Conservation (phyloP, 2,797 vertebrate genomes). For the Halcyon smyrnensis region DNA sequence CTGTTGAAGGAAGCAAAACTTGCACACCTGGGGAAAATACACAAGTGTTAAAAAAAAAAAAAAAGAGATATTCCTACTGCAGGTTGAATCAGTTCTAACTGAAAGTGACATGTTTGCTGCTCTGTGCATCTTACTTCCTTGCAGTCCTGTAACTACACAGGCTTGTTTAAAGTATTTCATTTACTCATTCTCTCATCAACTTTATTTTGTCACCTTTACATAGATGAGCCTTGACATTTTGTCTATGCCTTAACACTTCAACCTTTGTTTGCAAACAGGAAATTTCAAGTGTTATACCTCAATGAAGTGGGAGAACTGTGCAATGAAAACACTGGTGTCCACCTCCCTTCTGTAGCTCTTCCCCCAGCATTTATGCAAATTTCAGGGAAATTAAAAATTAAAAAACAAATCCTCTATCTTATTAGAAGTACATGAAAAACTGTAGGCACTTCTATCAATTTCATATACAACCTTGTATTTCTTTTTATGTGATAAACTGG, state of each 20-base stretch:
- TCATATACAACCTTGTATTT: neutral
- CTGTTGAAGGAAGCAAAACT: neutral
- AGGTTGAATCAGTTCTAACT: neutral
- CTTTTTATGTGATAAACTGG: neutral
- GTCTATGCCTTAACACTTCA: neutral
- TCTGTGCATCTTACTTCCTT: neutral
- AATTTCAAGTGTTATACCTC: neutral
- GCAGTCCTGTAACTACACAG: neutral
- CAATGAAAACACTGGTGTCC: neutral
- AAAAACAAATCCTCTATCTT: neutral
- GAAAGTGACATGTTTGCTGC: neutral
- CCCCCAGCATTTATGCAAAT: neutral
- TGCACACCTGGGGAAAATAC: conserved; percentile 63
- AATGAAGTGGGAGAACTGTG: neutral
- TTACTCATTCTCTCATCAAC: neutral
- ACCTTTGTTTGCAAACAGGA: neutral
- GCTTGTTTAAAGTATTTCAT: neutral
- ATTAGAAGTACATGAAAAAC: neutral
- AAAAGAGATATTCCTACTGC: too few relatives aligned
- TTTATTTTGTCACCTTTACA: neutral
- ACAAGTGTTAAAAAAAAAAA: neutral
- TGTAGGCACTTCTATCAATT: neutral
- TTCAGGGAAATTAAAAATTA: neutral
- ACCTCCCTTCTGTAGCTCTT: neutral
- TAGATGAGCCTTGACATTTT: neutral